These are phyloP conservation scores for Drosophila demipolita DNA, from an alignment of 2,888 invertebrate genomes.

Conservation along the genomic window DNA sequence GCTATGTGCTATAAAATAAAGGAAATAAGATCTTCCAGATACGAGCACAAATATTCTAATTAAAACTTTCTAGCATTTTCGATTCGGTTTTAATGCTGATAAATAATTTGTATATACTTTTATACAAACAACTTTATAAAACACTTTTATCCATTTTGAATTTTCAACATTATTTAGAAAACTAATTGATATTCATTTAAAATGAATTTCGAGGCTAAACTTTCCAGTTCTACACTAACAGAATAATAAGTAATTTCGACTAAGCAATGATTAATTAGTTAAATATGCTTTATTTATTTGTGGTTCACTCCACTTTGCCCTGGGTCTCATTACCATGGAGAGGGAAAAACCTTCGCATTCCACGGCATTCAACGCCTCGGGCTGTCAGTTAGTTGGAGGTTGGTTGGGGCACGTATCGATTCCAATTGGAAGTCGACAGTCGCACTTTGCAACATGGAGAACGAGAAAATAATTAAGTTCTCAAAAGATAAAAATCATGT, in stretches of 20 bases:
- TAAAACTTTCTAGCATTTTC: background rate
- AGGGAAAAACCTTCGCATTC: conserved; percentile 65
- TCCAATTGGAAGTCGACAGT: conserved; percentile 66
- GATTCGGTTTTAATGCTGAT: background rate
- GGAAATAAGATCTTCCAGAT: no score
- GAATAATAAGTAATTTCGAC: background rate
- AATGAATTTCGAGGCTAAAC: background rate
- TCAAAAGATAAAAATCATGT: conserved; percentile 84
- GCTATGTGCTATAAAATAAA: background rate
- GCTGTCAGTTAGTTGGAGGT: conserved; percentile 51
- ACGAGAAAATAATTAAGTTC: conserved; percentile 83
- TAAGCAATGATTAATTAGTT: conserved; percentile 2
- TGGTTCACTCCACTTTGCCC: conserved; percentile 8
- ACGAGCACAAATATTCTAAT: background rate
- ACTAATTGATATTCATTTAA: background rate
- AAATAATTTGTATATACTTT: background rate
- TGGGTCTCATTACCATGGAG: conserved; percentile 14
- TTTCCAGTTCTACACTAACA: background rate
- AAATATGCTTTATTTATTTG: background rate
- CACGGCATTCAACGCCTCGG: conserved; percentile 49
- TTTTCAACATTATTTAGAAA: background rate
- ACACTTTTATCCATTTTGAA: background rate
- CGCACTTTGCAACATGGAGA: conserved; percentile 52
- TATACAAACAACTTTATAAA: background rate
- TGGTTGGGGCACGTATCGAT: conserved; percentile 54